Evolutionary conservation across 2,113 vertebrate genomes (phyloP).

Genomic region (Ranitomeya variabilis): DNA sequence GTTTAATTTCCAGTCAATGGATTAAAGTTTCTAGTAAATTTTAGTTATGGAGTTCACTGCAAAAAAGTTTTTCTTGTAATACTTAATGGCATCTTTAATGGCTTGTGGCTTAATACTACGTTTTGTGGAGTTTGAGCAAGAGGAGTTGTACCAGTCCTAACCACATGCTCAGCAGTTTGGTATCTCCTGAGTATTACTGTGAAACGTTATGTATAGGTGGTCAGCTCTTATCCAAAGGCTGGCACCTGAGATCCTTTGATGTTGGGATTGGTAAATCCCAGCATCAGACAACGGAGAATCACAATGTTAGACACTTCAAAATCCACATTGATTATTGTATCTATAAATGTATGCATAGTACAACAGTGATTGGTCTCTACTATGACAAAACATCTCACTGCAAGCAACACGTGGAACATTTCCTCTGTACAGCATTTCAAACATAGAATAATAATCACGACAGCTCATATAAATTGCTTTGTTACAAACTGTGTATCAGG

Average conservation of each 20-base stretch:
- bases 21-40: not conserved
- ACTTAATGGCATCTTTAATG: not conserved
- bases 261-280: too few relatives aligned
- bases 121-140: not conserved
- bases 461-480: too few relatives aligned
- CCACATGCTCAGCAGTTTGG: not conserved
- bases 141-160: not conserved
- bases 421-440: too few relatives aligned
- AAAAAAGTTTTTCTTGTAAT: not conserved
- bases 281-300: too few relatives aligned
- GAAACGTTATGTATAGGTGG: not conserved
- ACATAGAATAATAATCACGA: too few relatives aligned
- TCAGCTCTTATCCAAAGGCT: too few relatives aligned
- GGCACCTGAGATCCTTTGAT: too few relatives aligned
- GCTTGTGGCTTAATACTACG: not conserved
- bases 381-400: not conserved
- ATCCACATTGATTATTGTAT: not conserved
- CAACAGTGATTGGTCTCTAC: not conserved
- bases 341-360: not conserved
- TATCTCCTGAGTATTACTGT: not conserved
- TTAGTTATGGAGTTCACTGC: not conserved
- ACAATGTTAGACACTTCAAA: too few relatives aligned
- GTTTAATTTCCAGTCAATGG: not conserved
- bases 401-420: too few relatives aligned
- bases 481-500: too few relatives aligned